Evolutionary conservation across 2,113 vertebrate genomes (phyloP), one percentile per base, ranked within the genome.

Genomic region (Ophiodon elongatus): DNA sequence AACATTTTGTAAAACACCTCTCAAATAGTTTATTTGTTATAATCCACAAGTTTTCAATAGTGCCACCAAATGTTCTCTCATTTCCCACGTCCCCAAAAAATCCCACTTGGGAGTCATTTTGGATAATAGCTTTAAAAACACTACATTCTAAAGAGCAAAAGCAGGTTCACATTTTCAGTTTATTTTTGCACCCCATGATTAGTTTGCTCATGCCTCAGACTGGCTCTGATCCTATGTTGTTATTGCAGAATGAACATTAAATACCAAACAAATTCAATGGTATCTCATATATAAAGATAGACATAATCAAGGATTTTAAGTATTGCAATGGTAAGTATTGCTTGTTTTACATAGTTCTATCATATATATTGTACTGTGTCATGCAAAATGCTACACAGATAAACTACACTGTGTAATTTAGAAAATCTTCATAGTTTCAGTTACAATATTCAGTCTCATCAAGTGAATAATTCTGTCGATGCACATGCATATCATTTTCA

Each of bases 401-500:
- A 60, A 74, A 21, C 63, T 52, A 68, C 45, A 56, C 43, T 2
- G 29, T 63, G 68, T 47, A 54, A 54, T 19, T 54, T 76, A 88
- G 11, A 82, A 87, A 88, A 80, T 57, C 17, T 37, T 45, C 45
- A 35, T 59, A 82, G 66, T 82, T 82, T 81, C 52, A 73, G 2
- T 68, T 65, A 41, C n/a, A 71, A 63, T 73, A 80, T 77, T 14
- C 37, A 62, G 41, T 73, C 41, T 64, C 71, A 66, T 85, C 31
- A 64, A 73, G 67, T 87, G 80, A 88, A 85, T 83, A 79, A 81
- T 82, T 82, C 41, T 77, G 71, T 73, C 43, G 54, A 85, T 86
- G 69, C 66, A 85, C 91, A 92, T 93, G 89, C 91, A 89, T 45
- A 57, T 80, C 63, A 67, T 84, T 76, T 74, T 80, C 39, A 87